phyloP scores from a whole-genome alignment of 1,140 invertebrate genomes.

The Pemphigus obesinymphae region DNA sequence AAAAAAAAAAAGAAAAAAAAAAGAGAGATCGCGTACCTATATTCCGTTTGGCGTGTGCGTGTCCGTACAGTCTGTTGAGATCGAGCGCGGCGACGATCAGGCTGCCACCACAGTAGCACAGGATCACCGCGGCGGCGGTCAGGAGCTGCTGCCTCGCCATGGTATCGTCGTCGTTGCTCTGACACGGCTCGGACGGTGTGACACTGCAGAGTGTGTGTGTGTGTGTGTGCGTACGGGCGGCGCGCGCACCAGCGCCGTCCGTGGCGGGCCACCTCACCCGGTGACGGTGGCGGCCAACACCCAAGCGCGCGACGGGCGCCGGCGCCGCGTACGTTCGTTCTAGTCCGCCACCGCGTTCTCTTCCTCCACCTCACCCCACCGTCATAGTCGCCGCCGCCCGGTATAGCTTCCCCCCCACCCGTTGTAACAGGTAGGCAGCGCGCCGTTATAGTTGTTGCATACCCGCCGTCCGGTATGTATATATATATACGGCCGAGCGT shows the following conservation, averaged over 20 bases:
- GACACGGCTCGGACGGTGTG: slow-evolving; percentile 34
- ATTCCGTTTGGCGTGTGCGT: slow-evolving; percentile 23
- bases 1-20: too few species aligned
- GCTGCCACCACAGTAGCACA: slow-evolving; percentile 29
- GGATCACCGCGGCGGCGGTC: slow-evolving; percentile 37
- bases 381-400: too few species aligned
- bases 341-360: too few species aligned
- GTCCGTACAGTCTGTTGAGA: slow-evolving; percentile 25
- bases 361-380: too few species aligned
- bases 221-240: not conserved
- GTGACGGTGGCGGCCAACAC: slow-evolving; percentile 17
- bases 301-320: not conserved
- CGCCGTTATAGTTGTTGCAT: too few species aligned
- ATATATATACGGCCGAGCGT: too few species aligned
- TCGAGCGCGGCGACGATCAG: slow-evolving; percentile 13
- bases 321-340: slow-evolving; percentile 10
- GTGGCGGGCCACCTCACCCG: not conserved
- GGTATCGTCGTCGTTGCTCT: not conserved
- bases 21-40: too few species aligned
- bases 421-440: too few species aligned
- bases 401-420: too few species aligned
- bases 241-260: not conserved
- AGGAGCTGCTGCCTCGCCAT: slow-evolving; percentile 37
- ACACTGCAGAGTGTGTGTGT: slow-evolving; percentile 12
- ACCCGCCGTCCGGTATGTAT: too few species aligned